Evolutionary conservation across 2,113 vertebrate species (phyloP).

Genomic region (Chamaea fasciata): DNA sequence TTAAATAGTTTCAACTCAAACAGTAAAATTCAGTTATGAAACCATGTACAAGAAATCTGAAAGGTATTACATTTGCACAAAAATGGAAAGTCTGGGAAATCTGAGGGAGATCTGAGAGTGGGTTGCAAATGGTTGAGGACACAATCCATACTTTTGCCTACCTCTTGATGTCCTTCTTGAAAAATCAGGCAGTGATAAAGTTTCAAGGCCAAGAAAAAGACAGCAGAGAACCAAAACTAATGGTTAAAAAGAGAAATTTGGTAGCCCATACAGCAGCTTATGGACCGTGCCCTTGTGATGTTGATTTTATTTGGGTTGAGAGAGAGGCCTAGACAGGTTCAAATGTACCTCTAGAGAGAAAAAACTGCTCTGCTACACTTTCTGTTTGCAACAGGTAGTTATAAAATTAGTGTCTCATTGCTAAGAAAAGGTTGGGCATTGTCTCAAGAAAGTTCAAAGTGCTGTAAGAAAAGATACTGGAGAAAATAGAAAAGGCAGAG

Average conservation of each 20-base stretch:
- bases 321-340: background rate
- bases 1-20: background rate
- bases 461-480: background rate
- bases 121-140: background rate
- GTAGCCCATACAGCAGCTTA: background rate
- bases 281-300: background rate
- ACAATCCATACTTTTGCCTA: background rate
- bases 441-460: background rate
- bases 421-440: background rate
- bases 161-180: background rate
- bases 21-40: background rate
- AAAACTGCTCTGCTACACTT: background rate
- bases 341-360: background rate
- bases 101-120: background rate
- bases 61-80: background rate
- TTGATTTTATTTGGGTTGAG: background rate
- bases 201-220: background rate
- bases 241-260: background rate
- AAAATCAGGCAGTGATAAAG: background rate
- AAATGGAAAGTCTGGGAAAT: background rate
- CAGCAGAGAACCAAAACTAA: background rate
- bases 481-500: background rate
- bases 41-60: background rate
- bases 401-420: background rate
- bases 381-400: background rate